phyloP scores from a whole-genome alignment of 1,140 invertebrate genomes.

The Streblospio benedicti region DNA sequence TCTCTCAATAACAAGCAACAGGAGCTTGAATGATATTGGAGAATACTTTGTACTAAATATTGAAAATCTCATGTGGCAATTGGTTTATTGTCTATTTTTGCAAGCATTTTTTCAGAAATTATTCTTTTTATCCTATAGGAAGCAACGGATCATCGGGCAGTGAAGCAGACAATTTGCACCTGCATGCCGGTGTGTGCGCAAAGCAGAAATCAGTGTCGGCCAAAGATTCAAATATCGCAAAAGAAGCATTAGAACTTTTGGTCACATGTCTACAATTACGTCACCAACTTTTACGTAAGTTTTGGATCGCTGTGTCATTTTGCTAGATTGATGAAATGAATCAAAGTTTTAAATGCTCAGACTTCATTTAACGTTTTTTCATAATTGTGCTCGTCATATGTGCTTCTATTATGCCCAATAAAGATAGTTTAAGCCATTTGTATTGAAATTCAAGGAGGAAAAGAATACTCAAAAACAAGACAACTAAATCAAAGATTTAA shows the following conservation, averaged over 20 bases:
- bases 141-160: slow-evolving; percentile 47
- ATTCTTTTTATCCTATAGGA: slow-evolving; percentile 24
- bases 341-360: too few species aligned
- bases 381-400: neutral
- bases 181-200: slow-evolving; percentile 49
- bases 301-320: neutral
- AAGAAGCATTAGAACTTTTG: slow-evolving; percentile 50
- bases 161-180: slow-evolving; percentile 43
- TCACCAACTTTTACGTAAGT: slow-evolving; percentile 41
- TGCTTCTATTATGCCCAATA: neutral
- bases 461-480: too few species aligned
- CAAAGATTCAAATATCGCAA: slow-evolving; percentile 49
- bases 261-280: slow-evolving; percentile 49
- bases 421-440: too few species aligned
- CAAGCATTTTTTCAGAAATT: too few species aligned
- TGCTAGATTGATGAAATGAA: neutral
- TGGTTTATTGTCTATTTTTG: too few species aligned
- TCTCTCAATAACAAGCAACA: too few species aligned
- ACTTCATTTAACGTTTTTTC: too few species aligned
- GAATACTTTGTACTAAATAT: too few species aligned
- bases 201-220: slow-evolving; percentile 43
- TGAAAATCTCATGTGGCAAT: too few species aligned
- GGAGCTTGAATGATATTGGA: too few species aligned
- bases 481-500: too few species aligned
- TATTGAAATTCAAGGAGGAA: too few species aligned